Conservation (phyloP, 1,140 invertebrate genomes). For the Holcopasites calliopsidis region DNA sequence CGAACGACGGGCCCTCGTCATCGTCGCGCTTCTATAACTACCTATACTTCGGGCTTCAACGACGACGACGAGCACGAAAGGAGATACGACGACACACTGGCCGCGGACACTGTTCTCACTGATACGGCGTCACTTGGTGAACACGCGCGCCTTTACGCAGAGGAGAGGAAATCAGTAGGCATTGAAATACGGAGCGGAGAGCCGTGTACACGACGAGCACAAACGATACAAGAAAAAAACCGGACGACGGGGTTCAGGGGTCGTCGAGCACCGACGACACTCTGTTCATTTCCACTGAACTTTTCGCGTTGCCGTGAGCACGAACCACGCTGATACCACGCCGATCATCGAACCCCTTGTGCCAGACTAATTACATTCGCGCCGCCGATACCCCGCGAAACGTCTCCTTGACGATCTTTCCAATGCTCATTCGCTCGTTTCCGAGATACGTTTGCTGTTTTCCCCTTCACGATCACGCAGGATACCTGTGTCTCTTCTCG, state of each 20-base stretch:
- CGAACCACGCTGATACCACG: not conserved
- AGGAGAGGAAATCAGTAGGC: constrained; percentile 32
- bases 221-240: constrained; percentile 43
- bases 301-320: not conserved
- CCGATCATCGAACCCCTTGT: not conserved
- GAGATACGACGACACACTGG: constrained; percentile 26
- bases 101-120: not conserved
- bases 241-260: constrained; percentile 71
- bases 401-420: too few species aligned
- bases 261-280: constrained; percentile 45
- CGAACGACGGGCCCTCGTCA: constrained; percentile 2
- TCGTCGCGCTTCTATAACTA: constrained; percentile 5
- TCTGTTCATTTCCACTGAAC: not conserved
- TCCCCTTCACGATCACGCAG: too few species aligned
- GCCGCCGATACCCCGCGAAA: too few species aligned
- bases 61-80: constrained; percentile 19
- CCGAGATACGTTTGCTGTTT: too few species aligned
- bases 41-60: not conserved
- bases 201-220: not conserved
- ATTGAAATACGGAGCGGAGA: not conserved
- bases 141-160: not conserved
- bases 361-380: too few species aligned
- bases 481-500: too few species aligned
- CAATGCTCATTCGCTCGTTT: too few species aligned
- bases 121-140: not conserved